Evolutionary conservation across 1,140 invertebrate genomes (phyloP), one percentile per base, ranked within the genome.

Genomic region (Diorhabda elongata): DNA sequence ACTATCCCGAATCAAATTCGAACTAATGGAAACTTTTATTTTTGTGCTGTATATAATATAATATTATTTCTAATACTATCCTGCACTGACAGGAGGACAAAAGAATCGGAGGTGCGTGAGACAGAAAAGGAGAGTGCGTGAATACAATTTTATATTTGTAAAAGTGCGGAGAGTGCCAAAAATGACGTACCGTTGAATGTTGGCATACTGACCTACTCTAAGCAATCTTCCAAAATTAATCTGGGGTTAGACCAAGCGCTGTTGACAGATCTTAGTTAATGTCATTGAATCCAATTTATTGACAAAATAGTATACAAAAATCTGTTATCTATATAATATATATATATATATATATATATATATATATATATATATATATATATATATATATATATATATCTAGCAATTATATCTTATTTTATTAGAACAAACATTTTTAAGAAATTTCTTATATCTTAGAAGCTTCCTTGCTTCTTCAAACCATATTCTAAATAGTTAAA

Each of bases 161-260:
- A 52, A n/a, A 52, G 47, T 52, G 47, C 3, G 3, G 4, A 52
- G 47, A 52, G 47, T n/a, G 47, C n/a, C n/a, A 3, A n/a, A 52
- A 52, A n/a, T 52, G 67, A 58, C 11, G 47, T 52, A 52, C 47
- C 47, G 47, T 8, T 4, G 4, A 52, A 47, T 41, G 71, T 61
- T 72, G 71, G 66, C 71, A 72, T 65, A 72, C 71, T 72, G 58
- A 72, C 71, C 71, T 66, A 72, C 56, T 70, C 68, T 58, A 52
- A 45, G 44, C 64, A 69, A 69, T 42, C 68, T 69, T 64, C 71
- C 68, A 56, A 72, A 72, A 72, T 56, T 44, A 9, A 8, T 9
- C 42, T 65, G 52, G 41, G 47, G 64, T 56, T 65, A 65, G 47
- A 26, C 6, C n/a, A 52, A 52, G 47, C 47, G 47, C 2, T 52